These are phyloP conservation scores for Lordiphosa mommai DNA, from an alignment of 1,140 invertebrate genomes.

Conservation along the genomic window DNA sequence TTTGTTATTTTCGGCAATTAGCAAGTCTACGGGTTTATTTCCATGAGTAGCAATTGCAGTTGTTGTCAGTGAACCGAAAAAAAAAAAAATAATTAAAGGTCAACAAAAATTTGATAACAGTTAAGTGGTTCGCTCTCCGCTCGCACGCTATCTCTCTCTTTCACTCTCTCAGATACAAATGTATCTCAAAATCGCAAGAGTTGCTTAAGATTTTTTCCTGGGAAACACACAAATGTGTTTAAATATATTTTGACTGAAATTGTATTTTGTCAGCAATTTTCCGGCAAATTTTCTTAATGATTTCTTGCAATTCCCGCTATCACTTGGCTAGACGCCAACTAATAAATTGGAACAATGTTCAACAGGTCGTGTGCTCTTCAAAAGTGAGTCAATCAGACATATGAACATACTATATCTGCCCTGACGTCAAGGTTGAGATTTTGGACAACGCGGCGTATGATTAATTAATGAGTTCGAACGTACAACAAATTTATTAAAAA, in stretches of 20 bases:
- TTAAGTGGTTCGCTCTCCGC: neutral
- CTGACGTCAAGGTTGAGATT: constrained; percentile 10
- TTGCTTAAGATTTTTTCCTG: neutral
- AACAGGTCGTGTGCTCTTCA: constrained; percentile 22
- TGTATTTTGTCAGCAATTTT: neutral
- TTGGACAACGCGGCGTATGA: constrained; percentile 32
- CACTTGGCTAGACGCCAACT: constrained; percentile 42
- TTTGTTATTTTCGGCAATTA: constrained; percentile 38
- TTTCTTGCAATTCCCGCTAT: constrained; percentile 28
- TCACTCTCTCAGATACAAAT: neutral
- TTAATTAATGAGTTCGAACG: constrained; percentile 40
- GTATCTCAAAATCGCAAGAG: neutral
- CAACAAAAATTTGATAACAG: neutral
- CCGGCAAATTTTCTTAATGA: neutral
- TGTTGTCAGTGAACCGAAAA: neutral
- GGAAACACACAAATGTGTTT: neutral
- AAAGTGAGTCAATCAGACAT: neutral
- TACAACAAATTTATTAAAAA: constrained; percentile 30
- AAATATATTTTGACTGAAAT: too few species aligned
- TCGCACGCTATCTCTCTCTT: neutral
- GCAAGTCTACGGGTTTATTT: constrained; percentile 33
- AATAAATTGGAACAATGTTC: constrained; percentile 12
- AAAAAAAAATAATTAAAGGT: constrained; percentile 10
- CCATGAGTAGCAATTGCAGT: constrained; percentile 29
- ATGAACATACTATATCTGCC: too few species aligned